Evolutionary conservation across 2,797 vertebrate species (phyloP), one percentile per base, ranked within the genome.

Genomic region (Malacoctenus gilli): DNA sequence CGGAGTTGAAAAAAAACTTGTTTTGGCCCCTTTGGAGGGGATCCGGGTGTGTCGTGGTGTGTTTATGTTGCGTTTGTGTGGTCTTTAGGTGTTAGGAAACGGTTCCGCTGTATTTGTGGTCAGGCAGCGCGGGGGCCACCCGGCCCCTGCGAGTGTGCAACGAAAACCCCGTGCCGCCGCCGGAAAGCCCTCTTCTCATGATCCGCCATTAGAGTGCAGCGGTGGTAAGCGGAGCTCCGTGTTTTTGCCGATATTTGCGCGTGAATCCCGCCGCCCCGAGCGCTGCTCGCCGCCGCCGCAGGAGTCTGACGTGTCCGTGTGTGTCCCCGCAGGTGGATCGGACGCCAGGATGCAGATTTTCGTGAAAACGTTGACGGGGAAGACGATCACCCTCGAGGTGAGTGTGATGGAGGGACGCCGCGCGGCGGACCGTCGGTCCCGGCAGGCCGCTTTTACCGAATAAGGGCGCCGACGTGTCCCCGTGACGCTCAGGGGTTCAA

Each of bases 381-480:
- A 98, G 82, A 98, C 96, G 4, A 98, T 98, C 82, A 97, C 96
- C 75, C 95, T 98, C 80, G 96, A 98, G 95, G 94, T 95, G 76
- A 63, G 90, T 68, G n/a, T 28, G 25, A 5, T 1, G 1, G 38
- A 73, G 5, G 37, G 47, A 41, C 54, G 39, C n/a, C 19, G 23
- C 42, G 21, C n/a, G 42, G 15, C 19, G 3, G 2, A 10, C 49
- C 9, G 16, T 39, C 4, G 2, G 25, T 1, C 2, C 6, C 25
- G 1, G 6, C 2, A 9, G 9, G 25, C 4, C 2, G 25, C 25
- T 28, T 28, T 28, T 28, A 28, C 25, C 9, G 25, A n/a, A n/a
- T n/a, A n/a, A n/a, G n/a, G n/a, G n/a, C n/a, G n/a, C n/a, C n/a
- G n/a, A n/a, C n/a, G n/a, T 5, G 25, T 25, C 23, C 23, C 6